Evolutionary conservation across 2,797 vertebrate genomes (phyloP).

Genomic region (Sebastes reedi): DNA sequence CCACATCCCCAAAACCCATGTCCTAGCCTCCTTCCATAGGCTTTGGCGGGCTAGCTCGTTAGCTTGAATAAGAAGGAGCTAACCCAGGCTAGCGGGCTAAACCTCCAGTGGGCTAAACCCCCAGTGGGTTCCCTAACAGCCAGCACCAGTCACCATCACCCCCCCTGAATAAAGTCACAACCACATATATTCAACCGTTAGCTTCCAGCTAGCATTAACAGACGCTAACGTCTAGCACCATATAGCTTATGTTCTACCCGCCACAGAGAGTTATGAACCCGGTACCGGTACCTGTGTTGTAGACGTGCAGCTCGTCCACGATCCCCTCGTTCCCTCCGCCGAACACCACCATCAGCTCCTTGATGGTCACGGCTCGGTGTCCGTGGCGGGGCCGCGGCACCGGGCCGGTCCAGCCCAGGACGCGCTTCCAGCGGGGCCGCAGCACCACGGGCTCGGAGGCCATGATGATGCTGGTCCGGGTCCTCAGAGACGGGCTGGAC

Average conservation of each 20-base stretch:
- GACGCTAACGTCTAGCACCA: neutral
- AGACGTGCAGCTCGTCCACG: slow-evolving; percentile 91
- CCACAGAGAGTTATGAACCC: neutral
- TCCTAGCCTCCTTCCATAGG: too few relatives aligned
- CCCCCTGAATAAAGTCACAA: neutral
- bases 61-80: slow-evolving; percentile 1
- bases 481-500: slow-evolving; percentile 13
- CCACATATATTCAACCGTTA: neutral
- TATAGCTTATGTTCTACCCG: neutral
- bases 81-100: slow-evolving; percentile 7
- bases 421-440: slow-evolving; percentile 90
- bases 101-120: neutral
- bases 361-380: slow-evolving; percentile 90
- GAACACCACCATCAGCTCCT: slow-evolving; percentile 92
- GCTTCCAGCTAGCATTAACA: neutral
- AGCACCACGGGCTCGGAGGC: slow-evolving; percentile 66
- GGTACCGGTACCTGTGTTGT: slow-evolving; percentile 82
- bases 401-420: slow-evolving; percentile 89
- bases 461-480: slow-evolving; percentile 46
- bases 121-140: neutral
- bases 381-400: slow-evolving; percentile 90
- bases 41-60: neutral
- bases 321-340: slow-evolving; percentile 92
- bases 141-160: neutral
- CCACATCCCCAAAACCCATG: too few relatives aligned